Base-by-base conservation (phyloP, 2,888 invertebrate genomes). In the Pseudococcus jackbeardsleyi region DNA sequence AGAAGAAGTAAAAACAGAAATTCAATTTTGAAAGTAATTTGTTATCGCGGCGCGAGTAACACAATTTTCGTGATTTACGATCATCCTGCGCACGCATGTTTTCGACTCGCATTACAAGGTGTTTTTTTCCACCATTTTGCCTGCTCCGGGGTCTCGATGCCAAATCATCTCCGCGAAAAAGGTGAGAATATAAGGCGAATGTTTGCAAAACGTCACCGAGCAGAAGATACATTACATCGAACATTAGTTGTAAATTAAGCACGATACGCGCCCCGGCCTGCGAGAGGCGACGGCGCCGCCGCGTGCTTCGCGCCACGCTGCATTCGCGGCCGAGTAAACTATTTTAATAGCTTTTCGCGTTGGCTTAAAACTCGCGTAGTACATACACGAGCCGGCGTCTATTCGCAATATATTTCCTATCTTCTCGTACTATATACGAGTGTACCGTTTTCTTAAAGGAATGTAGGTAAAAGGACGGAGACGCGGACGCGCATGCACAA, bases 311-410 rank as follows among this genome's bases (percentile, higher is more conserved):
- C 48, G 42, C n/a, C 48, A 19, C 64, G 64, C 64, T 19, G 39
- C 50, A 33, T 33, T 33, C 77, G 77, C 77, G 33, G 77, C 39
- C 39, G 15, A 77, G 84, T 54, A 85, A 85, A 85, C 84, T 85
- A 85, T 85, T 85, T 85, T 85, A 85, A 85, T 85, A 54, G 84
- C 54, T 85, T 84, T 85, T 85, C 26, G 33, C 17, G 50, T 85
- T 85, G 22, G 77, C 17, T 33, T 33, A 3, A 64, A 64, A 77
- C 33, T 77, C 77, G 15, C 84, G 17, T 26, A 19, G 54, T 54
- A n/a, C 12, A 17, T 50, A 54, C 54, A 15, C 46, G n/a, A 19
- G 50, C 26, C 26, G 26, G 26, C 26, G 26, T 33, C 26, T 33
- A 33, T 33, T 33, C 26, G 15, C 5, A 84, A 84, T 84, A 42